Base-by-base conservation (phyloP, 2,888 invertebrate species). In the Taphrorychus bicolor region DNA sequence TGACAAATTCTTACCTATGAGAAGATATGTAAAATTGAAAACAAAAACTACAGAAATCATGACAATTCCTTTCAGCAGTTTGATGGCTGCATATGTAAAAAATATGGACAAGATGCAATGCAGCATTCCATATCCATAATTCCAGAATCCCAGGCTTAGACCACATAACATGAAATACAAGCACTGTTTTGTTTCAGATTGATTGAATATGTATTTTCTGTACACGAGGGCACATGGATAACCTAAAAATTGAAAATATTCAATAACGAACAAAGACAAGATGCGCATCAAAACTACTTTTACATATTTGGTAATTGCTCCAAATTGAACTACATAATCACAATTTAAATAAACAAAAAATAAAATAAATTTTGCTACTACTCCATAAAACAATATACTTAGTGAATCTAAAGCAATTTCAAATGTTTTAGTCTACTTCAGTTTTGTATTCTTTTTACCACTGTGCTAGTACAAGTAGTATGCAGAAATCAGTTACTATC, bases 11-110 rank as follows among this genome's bases (percentile, higher is more conserved):
- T 82, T 81, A 87, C 88, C 88, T 65, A 83, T 81, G 59, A 93
- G 79, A 7, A 95, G 83, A 77, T 95, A 94, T 0, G 79, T 82
- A 89, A 97, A 91, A 78, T 95, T 95, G 79, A 94, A 93, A 5
- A 89, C 72, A 78, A 97, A 93, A 19, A 92, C 90, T 4, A 91
- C 77, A 11, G 86, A 83, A 1, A 93, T 88, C 70, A 93, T 88
- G 54, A 84, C 82, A 1, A 90, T 88, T 2, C 91, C 89, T 1
- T 91, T 89, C 57, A 91, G 79, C 0, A 88, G 59, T 65, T 83
- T 82, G 14, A 94, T 85, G 16, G 92, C 84, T 2, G 88, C 67
- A 81, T 92, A 95, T 14, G 94, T 91, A 40, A 89, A 85, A 18
- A 89, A 69, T 49, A 93, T 88, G 40, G 94, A 90, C 54, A 90